Base-by-base conservation (phyloP, 2,797 vertebrate genomes). In the Sparus aurata region DNA sequence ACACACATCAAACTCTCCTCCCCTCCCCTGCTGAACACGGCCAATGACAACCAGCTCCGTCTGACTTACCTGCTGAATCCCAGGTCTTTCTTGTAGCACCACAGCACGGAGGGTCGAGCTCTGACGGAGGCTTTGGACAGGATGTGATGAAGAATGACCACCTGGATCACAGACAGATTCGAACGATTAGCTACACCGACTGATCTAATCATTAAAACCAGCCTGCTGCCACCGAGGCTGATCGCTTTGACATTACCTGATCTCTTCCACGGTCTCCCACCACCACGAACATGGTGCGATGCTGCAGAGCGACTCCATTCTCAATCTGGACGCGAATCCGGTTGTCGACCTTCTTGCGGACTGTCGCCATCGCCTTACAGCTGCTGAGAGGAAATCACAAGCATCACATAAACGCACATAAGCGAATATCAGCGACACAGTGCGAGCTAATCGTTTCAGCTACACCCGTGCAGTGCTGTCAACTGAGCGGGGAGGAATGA, bases 111-210 rank as follows among this genome's bases (percentile, higher is more conserved):
- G 4, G 98, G 98, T 11, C 98, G 94, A 5, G 98, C 96, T 91
- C 92, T 97, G 66, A 99, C 97, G 0, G 96, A 80, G 4, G 98
- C 96, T 95, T 99, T 99, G 49, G 98, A 99, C 80, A 99, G 61
- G 98, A 99, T 99, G 88, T 99, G 98, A 87, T 99, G 98, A 50
- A 99, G 96, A 81, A 99, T 99, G 58, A 99, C 98, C 62, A 99
- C 98, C 98, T 99, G 91, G 20, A 69, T 16, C 47, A 79, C 27
- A 83, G 55, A 69, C 2, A 57, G 13, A 9, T 25, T 22, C 0
- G 10, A 6, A 5, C 22, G 20, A 49, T 34, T 38, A 69, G 15
- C 1, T 10, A 49, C 20, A 52, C 3, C 8, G 34, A 57, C 5
- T 16, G 30, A 20, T 23, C 4, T 0, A 9, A 11, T 6, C 47